Evolutionary conservation across 2,888 invertebrate genomes (phyloP), one percentile per base, ranked within the genome.

Genomic region (Morpho achilles): DNA sequence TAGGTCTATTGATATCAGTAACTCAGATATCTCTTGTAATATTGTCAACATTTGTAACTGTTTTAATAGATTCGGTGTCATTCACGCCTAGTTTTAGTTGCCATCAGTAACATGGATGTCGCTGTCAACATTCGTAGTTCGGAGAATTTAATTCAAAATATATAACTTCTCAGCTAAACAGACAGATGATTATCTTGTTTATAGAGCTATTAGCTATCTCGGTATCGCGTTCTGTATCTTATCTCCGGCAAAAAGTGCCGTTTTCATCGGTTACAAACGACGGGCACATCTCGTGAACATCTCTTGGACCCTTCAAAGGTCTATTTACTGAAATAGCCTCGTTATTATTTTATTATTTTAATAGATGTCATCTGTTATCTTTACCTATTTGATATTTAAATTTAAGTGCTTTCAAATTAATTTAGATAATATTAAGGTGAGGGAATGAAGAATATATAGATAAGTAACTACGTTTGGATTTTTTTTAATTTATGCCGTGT

Each of bases 121-220:
- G 32, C 23, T 53, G 53, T 47, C 53, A 41, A 16, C 46, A 8
- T 53, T 43, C 50, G 40, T 42, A 56, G 16, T 56, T 57, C 50
- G 43, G n/a, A 57, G 57, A 60, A 48, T 60, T 60, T 59, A 53
- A 61, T 61, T 63, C 56, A 62, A 60, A 55, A 59, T 50, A 53
- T 56, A 50, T 50, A 49, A 54, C 47, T 72, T 79, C 82, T 79
- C 80, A 80, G 80, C 75, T 80, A 81, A 80, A 80, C 76, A 75
- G 80, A 69, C 76, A 75, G 80, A 69, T 79, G 84, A 82, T 86
- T 83, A 87, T 85, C 84, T 86, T 77, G 83, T 87, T 87, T 87
- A 86, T 87, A 82, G 83, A 82, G 84, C 84, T 86, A 86, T 87
- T 86, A 87, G 84, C 75, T 79, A 80, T 79, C 76, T 73, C 74